Conservation (phyloP, 1,140 invertebrate species). For the Solenopsis fugax region DNA sequence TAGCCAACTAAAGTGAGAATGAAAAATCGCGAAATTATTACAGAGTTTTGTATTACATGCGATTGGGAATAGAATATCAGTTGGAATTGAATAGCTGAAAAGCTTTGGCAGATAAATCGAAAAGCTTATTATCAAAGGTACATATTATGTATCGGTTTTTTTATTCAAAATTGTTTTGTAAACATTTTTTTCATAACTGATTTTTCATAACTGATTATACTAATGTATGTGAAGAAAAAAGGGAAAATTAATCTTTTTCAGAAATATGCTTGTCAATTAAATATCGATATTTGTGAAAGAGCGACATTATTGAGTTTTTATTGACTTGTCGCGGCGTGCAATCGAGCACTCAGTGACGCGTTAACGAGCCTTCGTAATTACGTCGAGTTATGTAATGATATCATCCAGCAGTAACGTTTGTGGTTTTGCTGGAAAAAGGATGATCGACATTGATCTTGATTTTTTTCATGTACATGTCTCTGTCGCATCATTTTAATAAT, state of each 20-base stretch:
- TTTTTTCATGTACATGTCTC: background rate
- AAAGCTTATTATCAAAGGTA: background rate
- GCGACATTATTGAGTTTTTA: slow-evolving; percentile 66
- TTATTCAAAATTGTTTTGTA: background rate
- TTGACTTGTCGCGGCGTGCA: slow-evolving; percentile 22
- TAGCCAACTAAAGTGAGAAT: background rate
- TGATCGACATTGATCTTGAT: slow-evolving; percentile 28
- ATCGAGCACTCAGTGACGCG: slow-evolving; percentile 41
- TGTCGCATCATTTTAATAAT: slow-evolving; percentile 20
- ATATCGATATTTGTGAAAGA: slow-evolving; percentile 53
- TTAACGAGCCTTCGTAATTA: slow-evolving; percentile 69
- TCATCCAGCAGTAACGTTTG: slow-evolving; percentile 52
- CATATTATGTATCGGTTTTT: background rate
- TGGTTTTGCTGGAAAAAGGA: slow-evolving; percentile 52
- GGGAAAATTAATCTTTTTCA: background rate
- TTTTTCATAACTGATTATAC: background rate
- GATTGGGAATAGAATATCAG: background rate
- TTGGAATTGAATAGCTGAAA: slow-evolving; percentile 8
- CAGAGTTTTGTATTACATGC: background rate
- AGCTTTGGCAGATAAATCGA: background rate
- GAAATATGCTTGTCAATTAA: slow-evolving; percentile 57
- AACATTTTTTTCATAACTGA: background rate
- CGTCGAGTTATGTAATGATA: slow-evolving; percentile 50
- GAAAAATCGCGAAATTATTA: background rate
- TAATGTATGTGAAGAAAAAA: background rate